Evolutionary conservation across 2,888 invertebrate genomes (phyloP), one percentile per base, ranked within the genome.

Genomic region (Dasysyrphus tricinctus): DNA sequence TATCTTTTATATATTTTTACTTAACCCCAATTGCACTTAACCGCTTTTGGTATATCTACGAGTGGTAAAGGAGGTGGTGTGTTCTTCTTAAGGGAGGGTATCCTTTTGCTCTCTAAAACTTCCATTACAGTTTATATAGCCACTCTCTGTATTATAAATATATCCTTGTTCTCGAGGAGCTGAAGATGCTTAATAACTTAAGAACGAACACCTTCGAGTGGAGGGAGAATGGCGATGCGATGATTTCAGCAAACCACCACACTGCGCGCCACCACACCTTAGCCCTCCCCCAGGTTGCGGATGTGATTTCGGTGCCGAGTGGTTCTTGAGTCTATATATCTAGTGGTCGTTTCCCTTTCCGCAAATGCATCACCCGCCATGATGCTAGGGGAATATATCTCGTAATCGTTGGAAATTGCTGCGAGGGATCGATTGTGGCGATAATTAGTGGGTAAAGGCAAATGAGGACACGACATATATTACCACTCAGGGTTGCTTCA

Each of bases 21-120:
- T 81, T 73, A 78, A 77, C 72, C 67, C 67, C 78, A 49, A 82
- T 78, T 82, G 82, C 82, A 82, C 82, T 82, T 78, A 78, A 82
- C 49, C 59, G 77, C 51, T 61, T 57, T 69, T 65, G 37, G 19
- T 24, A n/a, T n/a, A n/a, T n/a, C n/a, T n/a, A n/a, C n/a, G 63
- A 63, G 24, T 2, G 44, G 14, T 11, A 2, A 11, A 11, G 39
- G 37, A 16, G 11, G 29, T 5, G 29, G 14, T 3, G 24, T 2
- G 39, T 5, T 32, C 24, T n/a, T n/a, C n/a, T n/a, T 24, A 24
- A 3, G 29, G 29, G 9, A 29, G 24, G n/a, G 32, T 65, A 49
- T 67, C 49, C 51, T 69, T 42, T 69, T 29, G 34, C 51, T 37
- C 37, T 39, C 69, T 65, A 39, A 57, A 67, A 75, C 77, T 63